These are phyloP conservation scores for Neoarius graeffei DNA, from an alignment of 2,113 vertebrate genomes.

Conservation along the genomic window DNA sequence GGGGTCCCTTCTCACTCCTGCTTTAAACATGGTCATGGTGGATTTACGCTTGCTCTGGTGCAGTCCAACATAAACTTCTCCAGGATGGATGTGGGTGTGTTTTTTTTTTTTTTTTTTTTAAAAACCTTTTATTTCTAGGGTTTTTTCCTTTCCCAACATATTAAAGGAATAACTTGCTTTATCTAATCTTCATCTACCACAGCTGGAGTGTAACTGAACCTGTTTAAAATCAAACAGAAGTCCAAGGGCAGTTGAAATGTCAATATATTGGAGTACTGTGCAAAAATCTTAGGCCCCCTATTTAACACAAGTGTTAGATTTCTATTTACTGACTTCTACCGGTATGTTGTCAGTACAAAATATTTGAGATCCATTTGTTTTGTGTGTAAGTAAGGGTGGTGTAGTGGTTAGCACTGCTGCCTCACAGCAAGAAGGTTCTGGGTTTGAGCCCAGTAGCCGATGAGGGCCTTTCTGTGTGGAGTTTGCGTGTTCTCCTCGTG, in stretches of 20 bases:
- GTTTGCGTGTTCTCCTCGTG: too few species aligned
- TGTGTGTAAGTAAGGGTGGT: too few species aligned
- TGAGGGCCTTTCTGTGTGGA: too few species aligned
- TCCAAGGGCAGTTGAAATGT: not conserved
- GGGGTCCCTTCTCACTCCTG: slow-evolving; percentile 58
- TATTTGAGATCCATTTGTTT: too few species aligned
- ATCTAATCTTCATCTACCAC: not conserved
- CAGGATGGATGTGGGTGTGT: not conserved
- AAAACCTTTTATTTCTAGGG: not conserved
- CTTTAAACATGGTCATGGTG: slow-evolving; percentile 20
- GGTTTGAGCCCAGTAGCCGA: too few species aligned
- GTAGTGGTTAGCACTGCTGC: too few species aligned
- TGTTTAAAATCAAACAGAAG: not conserved
- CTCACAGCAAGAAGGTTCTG: too few species aligned
- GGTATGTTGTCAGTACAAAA: too few species aligned
- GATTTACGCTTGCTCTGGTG: not conserved
- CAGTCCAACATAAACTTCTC: not conserved
- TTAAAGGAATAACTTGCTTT: not conserved
- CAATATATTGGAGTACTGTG: not conserved
- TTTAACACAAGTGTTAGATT: too few species aligned
- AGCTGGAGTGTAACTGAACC: not conserved
- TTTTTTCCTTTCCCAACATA: not conserved
- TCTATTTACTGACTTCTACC: too few species aligned
- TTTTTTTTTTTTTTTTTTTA: not conserved
- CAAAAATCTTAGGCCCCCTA: too few species aligned